These are phyloP conservation scores for Aldabrachelys gigantea DNA, from an alignment of 2,113 vertebrate genomes.

Conservation along the genomic window DNA sequence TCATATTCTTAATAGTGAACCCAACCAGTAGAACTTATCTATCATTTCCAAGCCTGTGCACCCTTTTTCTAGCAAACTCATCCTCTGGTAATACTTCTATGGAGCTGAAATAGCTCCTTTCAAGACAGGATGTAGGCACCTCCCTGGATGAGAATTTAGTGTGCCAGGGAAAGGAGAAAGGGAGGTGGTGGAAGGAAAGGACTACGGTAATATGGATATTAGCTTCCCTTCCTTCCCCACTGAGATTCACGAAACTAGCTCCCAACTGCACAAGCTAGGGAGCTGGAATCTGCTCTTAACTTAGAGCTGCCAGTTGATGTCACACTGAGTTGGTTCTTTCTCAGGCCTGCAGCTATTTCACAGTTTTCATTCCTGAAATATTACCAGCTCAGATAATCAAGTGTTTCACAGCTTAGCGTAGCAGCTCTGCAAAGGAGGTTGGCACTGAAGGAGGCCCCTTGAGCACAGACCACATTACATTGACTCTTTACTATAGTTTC, in stretches of 20 bases:
- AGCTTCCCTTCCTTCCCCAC: constrained; percentile 1
- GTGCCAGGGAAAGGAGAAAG: background rate
- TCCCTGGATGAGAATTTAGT: constrained; percentile 2
- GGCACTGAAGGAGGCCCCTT: background rate
- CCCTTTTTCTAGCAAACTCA: background rate
- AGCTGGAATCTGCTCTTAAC: background rate
- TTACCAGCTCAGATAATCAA: background rate
- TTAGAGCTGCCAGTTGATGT: background rate
- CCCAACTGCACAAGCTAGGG: constrained; percentile 12
- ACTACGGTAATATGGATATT: constrained; percentile 3
- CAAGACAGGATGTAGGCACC: background rate
- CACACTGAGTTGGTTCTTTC: background rate
- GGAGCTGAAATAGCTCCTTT: background rate
- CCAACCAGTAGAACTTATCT: background rate
- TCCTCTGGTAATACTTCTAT: background rate
- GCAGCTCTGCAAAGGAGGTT: background rate
- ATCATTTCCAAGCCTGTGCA: background rate
- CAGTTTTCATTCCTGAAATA: background rate
- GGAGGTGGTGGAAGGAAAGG: constrained; percentile 30
- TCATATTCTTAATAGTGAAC: background rate
- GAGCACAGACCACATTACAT: background rate
- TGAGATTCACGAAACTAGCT: background rate
- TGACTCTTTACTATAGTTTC: background rate
- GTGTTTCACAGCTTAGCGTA: background rate
- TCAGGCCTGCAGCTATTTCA: background rate